phyloP scores from a whole-genome alignment of 2,113 vertebrate genomes.

The Accipiter virgatus region DNA sequence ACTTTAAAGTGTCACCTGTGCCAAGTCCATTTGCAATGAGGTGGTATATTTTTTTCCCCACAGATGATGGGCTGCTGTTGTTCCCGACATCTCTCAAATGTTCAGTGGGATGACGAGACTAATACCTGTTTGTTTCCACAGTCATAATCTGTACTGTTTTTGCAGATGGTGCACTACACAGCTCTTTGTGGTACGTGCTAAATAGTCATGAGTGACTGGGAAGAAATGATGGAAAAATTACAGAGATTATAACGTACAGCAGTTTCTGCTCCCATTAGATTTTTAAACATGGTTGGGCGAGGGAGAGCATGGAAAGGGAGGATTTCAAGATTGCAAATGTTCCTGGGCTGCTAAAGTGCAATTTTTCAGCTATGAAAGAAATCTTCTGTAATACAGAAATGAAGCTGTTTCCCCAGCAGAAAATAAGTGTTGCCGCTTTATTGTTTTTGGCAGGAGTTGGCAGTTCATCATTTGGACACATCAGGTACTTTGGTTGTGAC shows the following conservation, averaged over 20 bases:
- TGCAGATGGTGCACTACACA: neutral
- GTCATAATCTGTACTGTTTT: neutral
- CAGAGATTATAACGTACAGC: neutral
- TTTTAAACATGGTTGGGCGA: neutral
- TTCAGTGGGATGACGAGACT: neutral
- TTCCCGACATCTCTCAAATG: neutral
- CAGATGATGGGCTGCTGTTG: neutral
- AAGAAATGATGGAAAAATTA: neutral
- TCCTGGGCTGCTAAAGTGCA: neutral
- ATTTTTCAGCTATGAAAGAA: slow-evolving; percentile 26
- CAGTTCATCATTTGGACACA: slow-evolving; percentile 48
- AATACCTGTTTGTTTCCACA: neutral
- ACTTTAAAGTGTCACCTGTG: neutral
- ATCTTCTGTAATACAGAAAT: neutral
- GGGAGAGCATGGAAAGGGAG: neutral
- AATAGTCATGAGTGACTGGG: neutral
- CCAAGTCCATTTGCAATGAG: neutral
- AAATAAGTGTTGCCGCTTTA: neutral
- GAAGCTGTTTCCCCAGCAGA: neutral
- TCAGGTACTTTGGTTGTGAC: neutral
- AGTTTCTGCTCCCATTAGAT: neutral
- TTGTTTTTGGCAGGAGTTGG: slow-evolving; percentile 3
- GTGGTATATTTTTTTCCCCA: neutral
- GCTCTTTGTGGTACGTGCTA: neutral
- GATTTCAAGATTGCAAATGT: neutral